These are phyloP conservation scores for Dasyprocta punctata DNA, from an alignment of 2,113 vertebrate species.

Conservation along the genomic window DNA sequence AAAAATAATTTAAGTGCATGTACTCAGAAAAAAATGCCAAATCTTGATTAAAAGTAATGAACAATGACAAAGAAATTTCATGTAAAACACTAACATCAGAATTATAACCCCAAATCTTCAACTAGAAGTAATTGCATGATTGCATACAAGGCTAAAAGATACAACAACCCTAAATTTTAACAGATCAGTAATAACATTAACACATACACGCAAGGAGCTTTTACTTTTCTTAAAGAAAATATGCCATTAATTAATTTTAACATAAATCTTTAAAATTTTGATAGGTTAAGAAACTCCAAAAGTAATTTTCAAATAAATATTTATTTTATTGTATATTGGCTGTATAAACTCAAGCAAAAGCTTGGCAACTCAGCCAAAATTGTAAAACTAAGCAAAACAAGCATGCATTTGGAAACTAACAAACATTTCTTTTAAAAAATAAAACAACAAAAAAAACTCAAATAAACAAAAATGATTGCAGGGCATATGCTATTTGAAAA, in stretches of 20 bases:
- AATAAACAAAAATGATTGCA: neutral
- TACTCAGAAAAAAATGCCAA: neutral
- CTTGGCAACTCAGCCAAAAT: neutral
- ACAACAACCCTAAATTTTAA: neutral
- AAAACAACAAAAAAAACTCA: too few species aligned
- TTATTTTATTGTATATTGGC: neutral
- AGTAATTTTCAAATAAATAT: neutral
- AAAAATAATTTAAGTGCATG: neutral
- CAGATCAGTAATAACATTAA: neutral
- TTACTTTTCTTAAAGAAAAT: neutral
- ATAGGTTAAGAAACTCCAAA: neutral
- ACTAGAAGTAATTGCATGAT: neutral
- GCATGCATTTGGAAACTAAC: neutral
- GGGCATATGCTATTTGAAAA: neutral
- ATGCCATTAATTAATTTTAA: neutral
- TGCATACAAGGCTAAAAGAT: neutral
- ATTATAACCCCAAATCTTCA: neutral
- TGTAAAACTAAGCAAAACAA: neutral
- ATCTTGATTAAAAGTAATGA: neutral
- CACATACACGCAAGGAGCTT: neutral
- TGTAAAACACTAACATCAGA: neutral
- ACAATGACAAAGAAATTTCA: neutral
- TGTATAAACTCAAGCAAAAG: neutral
- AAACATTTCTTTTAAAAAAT: neutral
- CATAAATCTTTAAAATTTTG: neutral